Percentiles rank a stretch among this genome's conserved stretches.
phyloP scores from a whole-genome alignment of 2,888 invertebrate genomes.

The Hemistola chrysoprasaria region DNA sequence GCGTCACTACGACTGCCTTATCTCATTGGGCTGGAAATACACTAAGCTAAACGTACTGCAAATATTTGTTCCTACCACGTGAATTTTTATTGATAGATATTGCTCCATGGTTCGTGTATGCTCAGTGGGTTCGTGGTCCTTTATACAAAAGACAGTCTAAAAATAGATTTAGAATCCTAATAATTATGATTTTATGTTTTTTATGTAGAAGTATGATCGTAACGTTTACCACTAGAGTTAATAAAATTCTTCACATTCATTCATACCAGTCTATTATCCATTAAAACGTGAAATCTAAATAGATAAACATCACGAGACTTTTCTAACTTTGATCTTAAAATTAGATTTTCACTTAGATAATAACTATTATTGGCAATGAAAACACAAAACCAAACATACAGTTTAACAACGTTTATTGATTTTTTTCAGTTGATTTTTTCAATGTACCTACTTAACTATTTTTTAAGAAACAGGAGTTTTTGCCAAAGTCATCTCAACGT shows the following conservation, averaged over 20 bases:
- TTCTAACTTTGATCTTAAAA: conserved; percentile 32
- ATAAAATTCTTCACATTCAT: conserved; percentile 13
- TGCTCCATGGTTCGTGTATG: no score
- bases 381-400: no score
- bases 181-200: no score
- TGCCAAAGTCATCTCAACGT: no score
- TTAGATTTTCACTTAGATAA: conserved; percentile 19
- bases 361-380: not conserved
- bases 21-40: conserved; percentile 9
- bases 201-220: no score
- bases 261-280: conserved; percentile 26
- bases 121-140: no score
- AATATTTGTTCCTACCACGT: conserved; percentile 17
- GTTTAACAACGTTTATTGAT: no score
- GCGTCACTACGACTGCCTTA: conserved; percentile 44
- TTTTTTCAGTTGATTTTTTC: no score
- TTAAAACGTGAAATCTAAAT: conserved; percentile 23
- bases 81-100: conserved; percentile 13
- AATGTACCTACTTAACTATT: no score
- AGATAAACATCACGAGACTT: conserved; percentile 36
- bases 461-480: no score
- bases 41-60: conserved; percentile 9
- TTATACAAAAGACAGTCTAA: no score
- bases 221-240: not conserved
- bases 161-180: no score